Evolutionary conservation across 2,797 vertebrate species (phyloP).

Genomic region (Gadopsis bispinosus): DNA sequence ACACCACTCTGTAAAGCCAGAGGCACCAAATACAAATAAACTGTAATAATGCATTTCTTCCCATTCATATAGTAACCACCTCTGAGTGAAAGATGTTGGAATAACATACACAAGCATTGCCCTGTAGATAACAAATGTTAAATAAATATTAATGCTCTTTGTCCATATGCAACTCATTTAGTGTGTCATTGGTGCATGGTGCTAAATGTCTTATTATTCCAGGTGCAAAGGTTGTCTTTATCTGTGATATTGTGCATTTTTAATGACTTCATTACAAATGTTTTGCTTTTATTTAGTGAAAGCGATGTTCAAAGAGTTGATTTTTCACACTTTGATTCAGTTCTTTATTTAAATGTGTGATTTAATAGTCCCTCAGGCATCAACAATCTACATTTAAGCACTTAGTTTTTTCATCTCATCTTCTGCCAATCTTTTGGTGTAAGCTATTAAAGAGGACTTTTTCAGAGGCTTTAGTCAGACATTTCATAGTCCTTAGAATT

Average conservation of each 20-base stretch:
- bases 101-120: conserved; percentile 1
- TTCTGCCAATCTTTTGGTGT: conserved; percentile 19
- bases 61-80: background rate
- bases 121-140: conserved; percentile 25
- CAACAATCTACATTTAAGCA: conserved; percentile 22
- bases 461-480: conserved; percentile 1
- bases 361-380: conserved; percentile 35
- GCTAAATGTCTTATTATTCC: conserved; percentile 1
- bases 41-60: conserved; percentile 29
- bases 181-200: background rate
- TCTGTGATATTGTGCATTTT: conserved; percentile 9
- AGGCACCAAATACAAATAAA: conserved; percentile 33
- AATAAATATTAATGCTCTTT: conserved; percentile 33
- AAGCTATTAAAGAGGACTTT: background rate
- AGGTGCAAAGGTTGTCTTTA: conserved; percentile 9
- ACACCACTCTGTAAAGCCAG: conserved; percentile 5
- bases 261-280: background rate
- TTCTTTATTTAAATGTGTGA: background rate
- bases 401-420: conserved; percentile 23
- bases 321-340: conserved; percentile 15
- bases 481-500: conserved; percentile 4
- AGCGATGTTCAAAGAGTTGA: background rate
- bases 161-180: conserved; percentile 7
- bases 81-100: conserved; percentile 1
- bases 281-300: conserved; percentile 20